phyloP scores from a whole-genome alignment of 2,797 vertebrate species.

The Aulostomus chinensis region DNA sequence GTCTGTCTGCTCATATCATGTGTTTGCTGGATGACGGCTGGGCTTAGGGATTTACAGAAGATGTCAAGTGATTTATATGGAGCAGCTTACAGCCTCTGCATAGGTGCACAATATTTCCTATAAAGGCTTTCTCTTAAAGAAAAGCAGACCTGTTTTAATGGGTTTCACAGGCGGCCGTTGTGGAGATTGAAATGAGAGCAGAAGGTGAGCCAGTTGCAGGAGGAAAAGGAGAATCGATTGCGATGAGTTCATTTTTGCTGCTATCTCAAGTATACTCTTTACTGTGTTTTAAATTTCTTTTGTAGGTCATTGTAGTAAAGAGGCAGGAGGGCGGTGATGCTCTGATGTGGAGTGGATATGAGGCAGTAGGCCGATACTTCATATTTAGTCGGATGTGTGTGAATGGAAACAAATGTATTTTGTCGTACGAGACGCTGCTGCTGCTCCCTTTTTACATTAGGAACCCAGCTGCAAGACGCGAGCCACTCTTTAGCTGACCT shows the following conservation, averaged over 20 bases:
- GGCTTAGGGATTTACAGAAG: constrained; percentile 37
- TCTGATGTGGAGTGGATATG: too few relatives aligned
- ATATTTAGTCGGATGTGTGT: too few relatives aligned
- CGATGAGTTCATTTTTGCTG: constrained; percentile 3
- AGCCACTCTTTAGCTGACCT: background rate
- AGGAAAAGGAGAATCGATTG: background rate
- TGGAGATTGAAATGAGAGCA: background rate
- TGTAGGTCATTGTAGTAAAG: constrained; percentile 7
- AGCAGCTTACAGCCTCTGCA: constrained; percentile 3
- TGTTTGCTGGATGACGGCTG: constrained; percentile 22
- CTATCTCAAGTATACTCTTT: background rate
- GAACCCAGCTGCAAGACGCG: background rate
- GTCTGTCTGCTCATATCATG: constrained; percentile 21
- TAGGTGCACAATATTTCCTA: constrained; percentile 8
- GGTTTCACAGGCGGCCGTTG: constrained; percentile 14
- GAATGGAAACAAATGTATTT: too few relatives aligned
- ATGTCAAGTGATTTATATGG: constrained; percentile 39
- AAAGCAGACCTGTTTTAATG: constrained; percentile 6
- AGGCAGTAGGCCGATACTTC: too few relatives aligned
- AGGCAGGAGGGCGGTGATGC: constrained; percentile 14
- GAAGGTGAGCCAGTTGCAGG: background rate
- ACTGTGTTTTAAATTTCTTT: constrained; percentile 1
- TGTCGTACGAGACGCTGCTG: too few relatives aligned
- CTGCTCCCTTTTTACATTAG: too few relatives aligned
- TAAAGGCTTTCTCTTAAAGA: background rate